Evolutionary conservation across 2,797 vertebrate genomes (phyloP).

Genomic region (Anas bahamensis): DNA sequence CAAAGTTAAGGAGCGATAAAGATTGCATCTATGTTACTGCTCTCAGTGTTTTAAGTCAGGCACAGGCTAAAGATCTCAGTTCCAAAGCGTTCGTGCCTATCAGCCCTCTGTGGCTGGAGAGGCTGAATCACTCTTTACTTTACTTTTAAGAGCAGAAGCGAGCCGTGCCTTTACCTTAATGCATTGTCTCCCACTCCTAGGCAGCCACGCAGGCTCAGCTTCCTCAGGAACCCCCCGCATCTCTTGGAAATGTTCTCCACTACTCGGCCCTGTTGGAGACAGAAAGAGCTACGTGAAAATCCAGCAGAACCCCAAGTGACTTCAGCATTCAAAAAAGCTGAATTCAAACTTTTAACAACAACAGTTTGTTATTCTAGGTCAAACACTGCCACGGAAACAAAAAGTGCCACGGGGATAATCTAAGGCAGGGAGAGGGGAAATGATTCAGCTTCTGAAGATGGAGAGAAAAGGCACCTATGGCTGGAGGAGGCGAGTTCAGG

Average conservation of each 20-base stretch:
- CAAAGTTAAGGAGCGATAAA: background rate
- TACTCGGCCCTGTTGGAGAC: conserved; percentile 87
- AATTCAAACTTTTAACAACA: accelerated
- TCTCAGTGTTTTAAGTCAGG: accelerated
- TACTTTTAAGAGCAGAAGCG: background rate
- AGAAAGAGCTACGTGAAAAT: background rate
- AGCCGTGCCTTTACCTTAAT: conserved; percentile 81
- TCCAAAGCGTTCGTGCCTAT: background rate
- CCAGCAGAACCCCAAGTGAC: accelerated
- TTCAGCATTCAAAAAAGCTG: accelerated
- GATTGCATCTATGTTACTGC: background rate
- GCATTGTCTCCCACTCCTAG: conserved; percentile 95
- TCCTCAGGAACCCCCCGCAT: conserved; percentile 95
- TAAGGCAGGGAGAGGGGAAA: background rate
- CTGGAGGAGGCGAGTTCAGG: background rate
- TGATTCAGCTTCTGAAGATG: conserved; percentile 46
- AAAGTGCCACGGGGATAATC: accelerated
- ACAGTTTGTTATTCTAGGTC: background rate
- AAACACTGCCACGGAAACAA: background rate
- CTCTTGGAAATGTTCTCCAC: conserved; percentile 99
- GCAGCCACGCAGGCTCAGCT: conserved; percentile 95
- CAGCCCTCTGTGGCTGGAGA: background rate
- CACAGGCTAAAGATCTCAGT: background rate
- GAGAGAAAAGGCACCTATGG: background rate
- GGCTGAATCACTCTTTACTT: background rate